These are phyloP conservation scores for Monochamus alternatus DNA, from an alignment of 2,888 invertebrate genomes.

Conservation along the genomic window DNA sequence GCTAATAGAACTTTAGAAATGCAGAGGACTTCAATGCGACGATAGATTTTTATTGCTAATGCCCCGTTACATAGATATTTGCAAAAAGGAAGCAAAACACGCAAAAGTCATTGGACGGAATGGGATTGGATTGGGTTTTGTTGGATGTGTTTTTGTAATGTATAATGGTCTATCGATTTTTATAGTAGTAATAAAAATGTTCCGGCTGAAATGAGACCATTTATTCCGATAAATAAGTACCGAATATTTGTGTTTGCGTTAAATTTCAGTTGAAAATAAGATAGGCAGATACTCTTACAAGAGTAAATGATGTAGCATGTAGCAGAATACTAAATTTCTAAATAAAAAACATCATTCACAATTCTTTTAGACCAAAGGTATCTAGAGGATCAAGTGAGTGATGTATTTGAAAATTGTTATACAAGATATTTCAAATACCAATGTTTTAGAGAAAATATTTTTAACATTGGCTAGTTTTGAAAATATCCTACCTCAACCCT, in stretches of 20 bases:
- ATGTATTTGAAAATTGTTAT: no score
- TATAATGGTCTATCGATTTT: conserved; percentile 35
- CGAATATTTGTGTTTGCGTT: conserved; percentile 1
- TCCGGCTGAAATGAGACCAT: conserved; percentile 23
- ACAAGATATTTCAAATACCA: no score
- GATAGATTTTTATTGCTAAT: conserved; percentile 19
- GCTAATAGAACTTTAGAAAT: not conserved
- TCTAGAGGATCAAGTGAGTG: no score
- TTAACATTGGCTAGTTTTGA: no score
- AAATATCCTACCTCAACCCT: no score
- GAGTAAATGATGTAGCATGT: not conserved
- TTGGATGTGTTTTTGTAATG: conserved; percentile 32
- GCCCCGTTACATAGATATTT: conserved; percentile 24
- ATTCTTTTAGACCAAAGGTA: no score
- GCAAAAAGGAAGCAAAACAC: conserved; percentile 21
- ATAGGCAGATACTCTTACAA: not conserved
- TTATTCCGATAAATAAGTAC: conserved; percentile 28
- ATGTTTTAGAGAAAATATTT: no score
- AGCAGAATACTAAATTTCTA: no score
- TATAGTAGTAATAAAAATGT: conserved; percentile 34
- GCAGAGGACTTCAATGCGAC: not conserved
- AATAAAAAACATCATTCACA: no score
- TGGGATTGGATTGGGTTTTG: conserved; percentile 32
- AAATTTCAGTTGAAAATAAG: not conserved
- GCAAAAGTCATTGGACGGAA: conserved; percentile 20